Evolutionary conservation across 2,113 vertebrate species (phyloP).

Genomic region (Pelobates fuscus): DNA sequence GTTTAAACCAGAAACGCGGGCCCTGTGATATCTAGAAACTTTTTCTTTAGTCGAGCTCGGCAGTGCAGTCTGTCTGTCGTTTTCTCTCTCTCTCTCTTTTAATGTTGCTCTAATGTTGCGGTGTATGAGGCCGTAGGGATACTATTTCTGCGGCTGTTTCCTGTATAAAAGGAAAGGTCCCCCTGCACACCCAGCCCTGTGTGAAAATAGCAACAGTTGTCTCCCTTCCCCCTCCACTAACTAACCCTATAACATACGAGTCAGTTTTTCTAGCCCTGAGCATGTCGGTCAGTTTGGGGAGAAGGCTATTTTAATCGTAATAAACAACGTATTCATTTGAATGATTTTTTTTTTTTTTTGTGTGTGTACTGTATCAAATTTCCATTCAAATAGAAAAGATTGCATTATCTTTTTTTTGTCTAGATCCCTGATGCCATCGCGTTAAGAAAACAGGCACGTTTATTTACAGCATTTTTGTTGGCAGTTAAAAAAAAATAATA

Average conservation of each 20-base stretch:
- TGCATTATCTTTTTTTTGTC: too few relatives aligned
- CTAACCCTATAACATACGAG: constrained; percentile 9
- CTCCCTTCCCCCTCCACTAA: constrained; percentile 4
- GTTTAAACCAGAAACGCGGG: too few relatives aligned
- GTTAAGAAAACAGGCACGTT: too few relatives aligned
- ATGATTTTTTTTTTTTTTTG: too few relatives aligned
- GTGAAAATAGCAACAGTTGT: constrained; percentile 33
- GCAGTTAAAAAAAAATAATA: too few relatives aligned
- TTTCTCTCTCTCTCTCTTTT: constrained; percentile 1
- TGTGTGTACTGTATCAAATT: too few relatives aligned
- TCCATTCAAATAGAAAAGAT: too few relatives aligned
- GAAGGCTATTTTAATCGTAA: too few relatives aligned
- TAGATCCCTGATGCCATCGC: too few relatives aligned
- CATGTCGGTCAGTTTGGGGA: neutral
- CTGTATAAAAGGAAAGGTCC: constrained; percentile 47
- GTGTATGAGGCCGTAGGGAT: constrained; percentile 31
- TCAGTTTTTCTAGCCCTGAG: neutral
- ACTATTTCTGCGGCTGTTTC: constrained; percentile 53
- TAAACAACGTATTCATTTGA: too few relatives aligned
- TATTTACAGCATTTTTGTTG: too few relatives aligned
- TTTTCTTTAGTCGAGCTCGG: neutral
- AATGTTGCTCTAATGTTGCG: constrained; percentile 13
- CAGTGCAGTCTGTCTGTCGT: constrained; percentile 17
- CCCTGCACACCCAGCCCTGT: constrained; percentile 40
- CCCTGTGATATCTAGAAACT: too few relatives aligned